These are phyloP conservation scores for Microtus montanus DNA, from an alignment of 2,113 vertebrate genomes.

Conservation along the genomic window DNA sequence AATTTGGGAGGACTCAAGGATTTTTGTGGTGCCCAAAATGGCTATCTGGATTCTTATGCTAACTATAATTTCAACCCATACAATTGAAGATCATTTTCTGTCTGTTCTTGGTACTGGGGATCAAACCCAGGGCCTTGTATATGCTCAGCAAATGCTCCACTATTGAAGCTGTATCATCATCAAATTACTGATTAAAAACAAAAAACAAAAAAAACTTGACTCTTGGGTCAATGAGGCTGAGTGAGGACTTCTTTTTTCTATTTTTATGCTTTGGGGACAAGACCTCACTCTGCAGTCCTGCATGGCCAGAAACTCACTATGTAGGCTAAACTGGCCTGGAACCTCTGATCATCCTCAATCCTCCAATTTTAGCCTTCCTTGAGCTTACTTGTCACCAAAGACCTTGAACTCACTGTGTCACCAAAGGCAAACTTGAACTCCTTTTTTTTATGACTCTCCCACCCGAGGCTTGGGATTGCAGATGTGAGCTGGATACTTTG, in stretches of 20 bases:
- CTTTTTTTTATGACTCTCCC: no score
- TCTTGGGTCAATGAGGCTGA: neutral
- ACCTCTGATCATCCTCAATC: neutral
- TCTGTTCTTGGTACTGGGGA: neutral
- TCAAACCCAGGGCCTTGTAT: neutral
- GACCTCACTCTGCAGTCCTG: no score
- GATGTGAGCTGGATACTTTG: neutral
- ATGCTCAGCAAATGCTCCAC: neutral
- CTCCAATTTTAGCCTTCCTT: neutral
- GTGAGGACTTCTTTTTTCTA: neutral
- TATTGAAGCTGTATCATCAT: neutral
- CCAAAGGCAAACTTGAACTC: neutral
- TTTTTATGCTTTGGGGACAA: neutral
- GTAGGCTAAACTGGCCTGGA: neutral
- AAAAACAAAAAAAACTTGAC: neutral
- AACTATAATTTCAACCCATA: neutral
- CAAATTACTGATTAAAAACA: neutral
- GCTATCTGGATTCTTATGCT: neutral
- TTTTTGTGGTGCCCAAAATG: neutral
- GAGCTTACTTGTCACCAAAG: neutral
- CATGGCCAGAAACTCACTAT: no score
- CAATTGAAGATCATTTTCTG: neutral
- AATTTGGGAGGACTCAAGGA: neutral
- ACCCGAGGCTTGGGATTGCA: no score
- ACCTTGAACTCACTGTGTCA: no score